Evolutionary conservation across 2,113 vertebrate species (phyloP).

Genomic region (Asarcornis scutulata): DNA sequence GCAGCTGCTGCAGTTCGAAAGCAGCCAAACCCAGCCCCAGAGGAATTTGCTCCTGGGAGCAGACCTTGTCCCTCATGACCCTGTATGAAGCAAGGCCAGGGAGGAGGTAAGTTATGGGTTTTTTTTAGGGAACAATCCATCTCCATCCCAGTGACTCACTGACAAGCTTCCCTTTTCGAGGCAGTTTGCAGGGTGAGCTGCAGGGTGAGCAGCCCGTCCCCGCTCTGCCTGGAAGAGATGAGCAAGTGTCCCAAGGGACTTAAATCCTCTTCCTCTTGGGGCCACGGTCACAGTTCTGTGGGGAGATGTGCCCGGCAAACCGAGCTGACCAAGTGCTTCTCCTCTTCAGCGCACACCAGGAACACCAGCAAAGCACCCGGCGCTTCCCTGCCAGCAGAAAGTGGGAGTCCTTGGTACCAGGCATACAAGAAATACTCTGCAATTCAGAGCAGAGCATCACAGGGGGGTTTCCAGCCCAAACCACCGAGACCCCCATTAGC

Average conservation of each 20-base stretch:
- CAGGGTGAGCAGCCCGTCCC: neutral
- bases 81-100: neutral
- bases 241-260: neutral
- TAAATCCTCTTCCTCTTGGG: neutral
- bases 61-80: conserved; percentile 5
- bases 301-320: neutral
- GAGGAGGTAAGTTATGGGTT: neutral
- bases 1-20: neutral
- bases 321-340: neutral
- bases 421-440: neutral
- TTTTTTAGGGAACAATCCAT: neutral
- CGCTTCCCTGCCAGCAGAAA: neutral
- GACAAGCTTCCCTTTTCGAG: conserved; percentile 48
- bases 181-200: neutral
- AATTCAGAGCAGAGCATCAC: neutral
- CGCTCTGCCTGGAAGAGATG: neutral
- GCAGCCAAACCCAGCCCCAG: accelerated
- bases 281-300: neutral
- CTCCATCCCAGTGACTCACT: conserved; percentile 36
- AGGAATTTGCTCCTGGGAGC: neutral
- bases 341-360: accelerated
- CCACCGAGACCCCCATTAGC: neutral
- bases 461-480: neutral
- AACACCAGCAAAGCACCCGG: neutral
- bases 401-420: neutral